These are phyloP conservation scores for Timema cristinae DNA, from an alignment of 2,888 invertebrate species.

Conservation along the genomic window DNA sequence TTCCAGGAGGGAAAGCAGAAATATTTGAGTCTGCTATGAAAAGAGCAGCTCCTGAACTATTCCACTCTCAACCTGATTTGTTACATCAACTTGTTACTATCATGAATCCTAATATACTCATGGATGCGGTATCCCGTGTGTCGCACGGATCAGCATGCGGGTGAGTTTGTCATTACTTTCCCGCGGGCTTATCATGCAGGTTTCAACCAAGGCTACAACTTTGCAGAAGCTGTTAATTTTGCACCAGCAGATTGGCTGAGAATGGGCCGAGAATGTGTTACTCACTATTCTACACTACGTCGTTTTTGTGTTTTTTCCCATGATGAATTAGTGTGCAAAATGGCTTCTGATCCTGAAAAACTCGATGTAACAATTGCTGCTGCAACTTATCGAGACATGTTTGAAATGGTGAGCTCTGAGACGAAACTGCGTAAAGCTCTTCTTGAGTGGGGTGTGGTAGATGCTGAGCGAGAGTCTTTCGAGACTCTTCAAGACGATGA, in stretches of 20 bases:
- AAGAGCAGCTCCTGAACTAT: conserved; percentile 93
- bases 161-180: conserved; percentile 98
- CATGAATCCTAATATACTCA: conserved; percentile 96
- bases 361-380: conserved; percentile 85
- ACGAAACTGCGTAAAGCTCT: conserved; percentile 69
- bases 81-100: conserved; percentile 98
- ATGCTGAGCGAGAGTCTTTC: conserved; percentile 87
- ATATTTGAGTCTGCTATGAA: conserved; percentile 94
- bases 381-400: conserved; percentile 88
- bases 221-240: conserved; percentile 99
- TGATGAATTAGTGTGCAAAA: conserved; percentile 96
- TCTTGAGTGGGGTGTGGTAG: conserved; percentile 82
- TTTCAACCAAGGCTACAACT: conserved; percentile 99
- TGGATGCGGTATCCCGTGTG: conserved; percentile 68
- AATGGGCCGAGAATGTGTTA: conserved; percentile 90
- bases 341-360: conserved; percentile 83
- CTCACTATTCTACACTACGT: conserved; percentile 87
- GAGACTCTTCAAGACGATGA: conserved; percentile 94
- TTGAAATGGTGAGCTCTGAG: conserved; percentile 83
- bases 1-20: conserved; percentile 89
- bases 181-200: conserved; percentile 99
- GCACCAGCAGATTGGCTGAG: conserved; percentile 97
- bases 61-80: conserved; percentile 92
- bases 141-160: conserved; percentile 93
- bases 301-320: conserved; percentile 98